A percentile compares a stretch with the other conserved stretches of the same genome.
Conservation (phyloP, 1,140 invertebrate genomes). For the Varroa destructor region DNA sequence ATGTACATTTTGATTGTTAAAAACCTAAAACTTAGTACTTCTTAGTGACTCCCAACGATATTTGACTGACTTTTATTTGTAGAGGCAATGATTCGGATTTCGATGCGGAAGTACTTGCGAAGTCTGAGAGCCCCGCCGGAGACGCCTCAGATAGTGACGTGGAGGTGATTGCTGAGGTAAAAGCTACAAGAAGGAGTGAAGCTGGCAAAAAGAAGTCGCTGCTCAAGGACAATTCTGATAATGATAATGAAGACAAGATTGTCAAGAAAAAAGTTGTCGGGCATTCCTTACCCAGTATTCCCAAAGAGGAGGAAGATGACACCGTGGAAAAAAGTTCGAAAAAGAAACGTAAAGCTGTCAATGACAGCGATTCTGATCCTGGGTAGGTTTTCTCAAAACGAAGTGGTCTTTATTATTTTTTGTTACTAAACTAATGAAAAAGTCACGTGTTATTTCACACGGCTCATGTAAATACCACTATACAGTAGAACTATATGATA, state of each 20-base stretch:
- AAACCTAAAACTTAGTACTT: too few species aligned
- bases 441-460: too few species aligned
- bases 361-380: conserved; percentile 17
- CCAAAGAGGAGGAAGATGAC: conserved; percentile 22
- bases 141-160: conserved; percentile 32
- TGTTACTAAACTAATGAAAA: too few species aligned
- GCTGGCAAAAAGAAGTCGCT: conserved; percentile 30
- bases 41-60: too few species aligned
- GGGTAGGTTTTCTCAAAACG: background rate
- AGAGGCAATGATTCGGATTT: too few species aligned
- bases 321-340: background rate
- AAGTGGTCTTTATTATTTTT: too few species aligned
- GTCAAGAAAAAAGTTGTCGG: conserved; percentile 28
- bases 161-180: conserved; percentile 32
- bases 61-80: too few species aligned
- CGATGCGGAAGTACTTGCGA: too few species aligned
- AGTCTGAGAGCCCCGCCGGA: too few species aligned
- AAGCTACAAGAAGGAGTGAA: conserved; percentile 32
- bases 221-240: conserved; percentile 29
- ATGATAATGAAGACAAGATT: conserved; percentile 32
- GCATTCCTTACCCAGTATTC: conserved; percentile 6
- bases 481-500: too few species aligned
- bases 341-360: conserved; percentile 11
- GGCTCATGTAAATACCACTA: too few species aligned
- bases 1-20: too few species aligned